phyloP scores from a whole-genome alignment of 1,140 invertebrate species.

The Drosophila setifemur region DNA sequence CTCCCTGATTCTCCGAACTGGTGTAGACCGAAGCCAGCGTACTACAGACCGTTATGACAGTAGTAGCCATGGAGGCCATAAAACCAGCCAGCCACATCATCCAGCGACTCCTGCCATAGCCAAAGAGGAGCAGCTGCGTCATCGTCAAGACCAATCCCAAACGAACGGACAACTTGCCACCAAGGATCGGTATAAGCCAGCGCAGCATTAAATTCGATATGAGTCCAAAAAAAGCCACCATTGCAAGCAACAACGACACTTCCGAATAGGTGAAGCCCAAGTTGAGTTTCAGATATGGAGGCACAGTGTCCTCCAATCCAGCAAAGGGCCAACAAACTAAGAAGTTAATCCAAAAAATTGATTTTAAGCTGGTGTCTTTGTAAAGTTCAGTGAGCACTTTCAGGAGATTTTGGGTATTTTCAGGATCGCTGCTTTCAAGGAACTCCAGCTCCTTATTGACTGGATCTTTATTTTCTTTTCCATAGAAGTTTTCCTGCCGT shows the following conservation, averaged over 20 bases:
- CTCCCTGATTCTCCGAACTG: constrained; percentile 97
- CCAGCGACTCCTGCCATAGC: constrained; percentile 88
- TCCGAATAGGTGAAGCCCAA: constrained; percentile 97
- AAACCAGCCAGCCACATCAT: constrained; percentile 99
- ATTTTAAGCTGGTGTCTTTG: constrained; percentile 96
- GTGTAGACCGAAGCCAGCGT: constrained; percentile 98
- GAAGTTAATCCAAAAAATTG: constrained; percentile 98
- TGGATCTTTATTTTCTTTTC: too few relatives aligned
- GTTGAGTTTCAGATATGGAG: constrained; percentile 98
- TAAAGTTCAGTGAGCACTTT: constrained; percentile 90
- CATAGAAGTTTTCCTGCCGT: too few relatives aligned
- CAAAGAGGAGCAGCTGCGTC: constrained; percentile 98
- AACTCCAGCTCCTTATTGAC: too few relatives aligned
- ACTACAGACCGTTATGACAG: constrained; percentile 99
- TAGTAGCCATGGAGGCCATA: constrained; percentile 95
- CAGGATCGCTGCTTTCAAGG: too few relatives aligned
- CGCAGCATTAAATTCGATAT: constrained; percentile 95
- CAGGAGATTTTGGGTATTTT: constrained; percentile 84
- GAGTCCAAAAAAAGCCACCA: constrained; percentile 97
- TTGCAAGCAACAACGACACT: constrained; percentile 98
- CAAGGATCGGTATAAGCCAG: constrained; percentile 91
- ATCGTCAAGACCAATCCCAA: constrained; percentile 97
- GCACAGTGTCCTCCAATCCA: constrained; percentile 99
- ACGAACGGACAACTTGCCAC: constrained; percentile 98
- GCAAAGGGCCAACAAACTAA: constrained; percentile 98